These are phyloP conservation scores for Stigmatopora argus DNA, from an alignment of 2,113 vertebrate species.

Conservation along the genomic window DNA sequence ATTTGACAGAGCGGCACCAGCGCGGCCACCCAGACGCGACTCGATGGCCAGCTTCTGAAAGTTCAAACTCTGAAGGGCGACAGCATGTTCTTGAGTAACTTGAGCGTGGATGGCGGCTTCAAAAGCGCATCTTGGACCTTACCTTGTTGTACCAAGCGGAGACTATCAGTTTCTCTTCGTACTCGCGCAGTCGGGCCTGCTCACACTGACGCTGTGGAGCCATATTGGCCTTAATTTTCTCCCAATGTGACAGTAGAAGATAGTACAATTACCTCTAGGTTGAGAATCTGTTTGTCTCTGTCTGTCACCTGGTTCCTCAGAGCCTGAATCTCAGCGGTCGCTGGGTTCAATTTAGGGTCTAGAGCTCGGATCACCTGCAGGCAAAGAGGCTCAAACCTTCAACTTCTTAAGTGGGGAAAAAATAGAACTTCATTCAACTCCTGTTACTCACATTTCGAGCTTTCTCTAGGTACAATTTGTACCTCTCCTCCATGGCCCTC, in stretches of 20 bases:
- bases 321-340: slow-evolving; percentile 90
- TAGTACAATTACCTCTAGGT: slow-evolving; percentile 76
- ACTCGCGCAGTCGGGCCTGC: slow-evolving; percentile 84
- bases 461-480: slow-evolving; percentile 97
- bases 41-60: slow-evolving; percentile 93
- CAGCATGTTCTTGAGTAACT: not conserved
- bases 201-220: slow-evolving; percentile 80
- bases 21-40: slow-evolving; percentile 74
- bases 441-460: slow-evolving; percentile 84
- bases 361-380: slow-evolving; percentile 89
- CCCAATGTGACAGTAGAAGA: not conserved
- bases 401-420: not conserved
- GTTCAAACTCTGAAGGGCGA: slow-evolving; percentile 76
- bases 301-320: slow-evolving; percentile 84
- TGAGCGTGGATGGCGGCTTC: not conserved
- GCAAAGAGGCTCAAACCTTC: not conserved
- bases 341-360: slow-evolving; percentile 93
- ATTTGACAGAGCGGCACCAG: slow-evolving; percentile 43
- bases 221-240: not conserved
- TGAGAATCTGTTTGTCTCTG: slow-evolving; percentile 84
- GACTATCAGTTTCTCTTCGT: slow-evolving; percentile 93
- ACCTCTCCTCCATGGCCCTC: slow-evolving; percentile 96
- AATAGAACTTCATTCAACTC: too few relatives aligned
- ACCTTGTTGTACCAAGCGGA: slow-evolving; percentile 99
- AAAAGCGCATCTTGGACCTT: slow-evolving; percentile 1